Conservation (phyloP, 2,113 vertebrate genomes). For the Uria lomvia region DNA sequence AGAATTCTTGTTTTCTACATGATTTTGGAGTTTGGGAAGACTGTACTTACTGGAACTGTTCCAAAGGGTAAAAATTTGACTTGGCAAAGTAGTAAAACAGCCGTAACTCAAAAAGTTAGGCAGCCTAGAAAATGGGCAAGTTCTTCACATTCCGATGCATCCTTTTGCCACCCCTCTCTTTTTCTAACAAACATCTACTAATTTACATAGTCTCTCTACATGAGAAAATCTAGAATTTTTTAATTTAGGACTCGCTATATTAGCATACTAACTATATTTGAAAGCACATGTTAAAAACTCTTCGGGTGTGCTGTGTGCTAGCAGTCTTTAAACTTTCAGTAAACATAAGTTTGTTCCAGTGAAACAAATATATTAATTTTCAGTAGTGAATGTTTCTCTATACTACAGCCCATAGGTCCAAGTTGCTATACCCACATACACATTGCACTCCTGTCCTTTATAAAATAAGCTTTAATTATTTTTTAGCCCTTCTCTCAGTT, state of each 20-base stretch:
- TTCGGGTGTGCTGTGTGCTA: conserved; percentile 7
- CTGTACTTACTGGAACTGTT: neutral
- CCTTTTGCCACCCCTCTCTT: neutral
- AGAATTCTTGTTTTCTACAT: neutral
- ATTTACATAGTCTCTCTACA: neutral
- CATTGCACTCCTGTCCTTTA: neutral
- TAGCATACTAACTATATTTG: conserved; percentile 12
- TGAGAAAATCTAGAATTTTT: neutral
- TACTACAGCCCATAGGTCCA: neutral
- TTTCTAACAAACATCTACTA: neutral
- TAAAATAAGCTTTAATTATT: neutral
- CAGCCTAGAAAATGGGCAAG: neutral
- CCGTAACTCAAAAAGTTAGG: neutral
- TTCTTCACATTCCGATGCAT: neutral
- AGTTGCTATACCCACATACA: neutral
- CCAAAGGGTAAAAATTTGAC: neutral
- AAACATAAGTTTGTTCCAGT: neutral
- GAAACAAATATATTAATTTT: conserved; percentile 40
- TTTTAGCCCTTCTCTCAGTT: neutral
- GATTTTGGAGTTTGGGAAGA: neutral
- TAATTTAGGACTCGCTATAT: neutral
- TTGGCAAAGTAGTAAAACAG: conserved; percentile 18
- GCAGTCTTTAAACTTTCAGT: neutral
- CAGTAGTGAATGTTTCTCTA: neutral
- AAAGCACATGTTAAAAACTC: neutral